phyloP scores from a whole-genome alignment of 2,797 vertebrate genomes.

The Ciconia nigra region DNA sequence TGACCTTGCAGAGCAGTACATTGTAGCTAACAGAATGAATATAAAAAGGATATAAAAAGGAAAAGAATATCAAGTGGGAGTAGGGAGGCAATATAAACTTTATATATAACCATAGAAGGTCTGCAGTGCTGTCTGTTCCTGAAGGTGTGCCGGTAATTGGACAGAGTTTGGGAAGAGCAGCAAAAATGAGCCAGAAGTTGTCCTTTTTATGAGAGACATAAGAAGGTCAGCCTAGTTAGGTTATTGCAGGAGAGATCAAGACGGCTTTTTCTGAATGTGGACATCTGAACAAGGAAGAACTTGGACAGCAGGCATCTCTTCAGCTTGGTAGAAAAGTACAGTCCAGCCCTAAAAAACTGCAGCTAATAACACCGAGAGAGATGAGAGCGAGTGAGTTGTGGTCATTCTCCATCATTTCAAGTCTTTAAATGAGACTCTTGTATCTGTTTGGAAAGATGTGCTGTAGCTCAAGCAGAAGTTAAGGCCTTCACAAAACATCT shows the following conservation, averaged over 20 bases:
- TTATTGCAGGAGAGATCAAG: neutral
- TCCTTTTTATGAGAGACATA: neutral
- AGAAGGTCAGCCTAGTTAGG: neutral
- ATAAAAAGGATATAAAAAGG: constrained; percentile 3
- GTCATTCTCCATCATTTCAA: neutral
- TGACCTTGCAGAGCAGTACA: constrained; percentile 24
- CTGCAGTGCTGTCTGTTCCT: neutral
- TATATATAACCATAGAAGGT: neutral
- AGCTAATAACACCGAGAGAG: neutral
- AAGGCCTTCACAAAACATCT: neutral
- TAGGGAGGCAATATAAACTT: neutral
- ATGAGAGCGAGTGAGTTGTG: neutral
- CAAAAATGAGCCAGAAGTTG: neutral
- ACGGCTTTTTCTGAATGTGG: neutral
- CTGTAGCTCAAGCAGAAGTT: neutral
- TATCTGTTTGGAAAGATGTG: neutral
- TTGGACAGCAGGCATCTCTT: neutral
- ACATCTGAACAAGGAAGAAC: neutral
- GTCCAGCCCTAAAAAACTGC: neutral
- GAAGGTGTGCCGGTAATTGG: neutral
- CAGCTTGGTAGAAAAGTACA: neutral
- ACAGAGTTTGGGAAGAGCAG: neutral
- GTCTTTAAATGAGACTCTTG: neutral
- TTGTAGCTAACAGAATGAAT: constrained; percentile 2
- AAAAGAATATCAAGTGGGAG: neutral